A percentile compares a stretch with the other conserved stretches of the same genome.
These are phyloP conservation scores for Castor canadensis DNA, from an alignment of 2,113 vertebrate species.

Conservation along the genomic window DNA sequence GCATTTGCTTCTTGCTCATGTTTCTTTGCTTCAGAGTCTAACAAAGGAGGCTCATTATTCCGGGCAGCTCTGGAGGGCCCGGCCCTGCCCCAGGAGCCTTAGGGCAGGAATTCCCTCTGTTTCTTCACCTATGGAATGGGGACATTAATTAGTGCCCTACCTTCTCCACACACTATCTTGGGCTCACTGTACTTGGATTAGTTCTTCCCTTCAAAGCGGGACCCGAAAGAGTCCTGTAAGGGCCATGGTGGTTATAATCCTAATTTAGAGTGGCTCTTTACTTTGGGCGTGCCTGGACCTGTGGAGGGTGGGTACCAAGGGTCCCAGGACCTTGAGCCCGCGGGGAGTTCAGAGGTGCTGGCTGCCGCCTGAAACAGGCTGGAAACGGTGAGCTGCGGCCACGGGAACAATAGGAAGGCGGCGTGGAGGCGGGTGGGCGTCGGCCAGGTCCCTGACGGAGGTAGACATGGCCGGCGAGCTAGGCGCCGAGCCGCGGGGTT, in stretches of 20 bases:
- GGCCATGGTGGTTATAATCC: not conserved
- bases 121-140: conserved; percentile 27
- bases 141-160: not conserved
- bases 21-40: not conserved
- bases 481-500: not conserved
- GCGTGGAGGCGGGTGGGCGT: conserved; percentile 66
- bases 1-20: not conserved
- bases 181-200: not conserved
- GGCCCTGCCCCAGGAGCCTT: not conserved
- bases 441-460: conserved; percentile 53
- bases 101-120: conserved; percentile 4
- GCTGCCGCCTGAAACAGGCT: not conserved
- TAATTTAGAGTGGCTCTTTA: conserved; percentile 25
- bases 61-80: not conserved
- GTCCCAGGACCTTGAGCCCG: not conserved
- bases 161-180: not conserved
- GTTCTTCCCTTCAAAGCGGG: conserved; percentile 14
- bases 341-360: not conserved
- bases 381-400: not conserved
- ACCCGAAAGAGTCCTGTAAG: not conserved
- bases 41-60: conserved; percentile 41
- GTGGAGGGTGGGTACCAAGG: not conserved
- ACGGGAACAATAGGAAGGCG: conserved; percentile 68
- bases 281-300: not conserved
- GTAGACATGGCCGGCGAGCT: not conserved